Conservation (phyloP, 2,113 vertebrate genomes). For the Oncorhynchus tshawytscha region DNA sequence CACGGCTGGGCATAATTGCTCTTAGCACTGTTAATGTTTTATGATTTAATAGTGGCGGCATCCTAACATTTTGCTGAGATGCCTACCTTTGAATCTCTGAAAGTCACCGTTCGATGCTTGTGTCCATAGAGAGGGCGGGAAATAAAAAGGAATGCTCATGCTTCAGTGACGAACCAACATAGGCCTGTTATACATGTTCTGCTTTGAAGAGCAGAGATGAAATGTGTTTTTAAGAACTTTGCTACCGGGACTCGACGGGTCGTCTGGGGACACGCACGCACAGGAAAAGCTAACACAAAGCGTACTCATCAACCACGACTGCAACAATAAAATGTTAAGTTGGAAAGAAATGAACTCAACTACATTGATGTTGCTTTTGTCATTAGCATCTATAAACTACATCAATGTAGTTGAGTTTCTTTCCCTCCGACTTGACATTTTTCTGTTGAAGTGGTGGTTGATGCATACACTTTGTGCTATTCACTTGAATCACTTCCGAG, state of each 20-base stretch:
- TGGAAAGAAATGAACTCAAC: not conserved
- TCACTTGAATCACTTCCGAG: not conserved
- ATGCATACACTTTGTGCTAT: not conserved
- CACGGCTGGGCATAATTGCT: constrained; percentile 56
- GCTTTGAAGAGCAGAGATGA: not conserved
- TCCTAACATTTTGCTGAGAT: constrained; percentile 37
- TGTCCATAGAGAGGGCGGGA: no score
- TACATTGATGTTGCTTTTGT: constrained; percentile 40
- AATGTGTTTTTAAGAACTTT: not conserved
- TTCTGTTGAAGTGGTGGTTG: not conserved
- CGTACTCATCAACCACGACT: not conserved
- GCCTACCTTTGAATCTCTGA: not conserved
- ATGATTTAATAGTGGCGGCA: constrained; percentile 60
- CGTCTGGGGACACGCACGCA: not conserved
- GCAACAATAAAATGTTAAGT: not conserved
- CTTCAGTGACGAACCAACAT: no score
- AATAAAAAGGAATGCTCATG: no score
- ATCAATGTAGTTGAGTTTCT: constrained; percentile 7
- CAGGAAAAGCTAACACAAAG: not conserved
- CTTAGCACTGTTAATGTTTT: constrained; percentile 66
- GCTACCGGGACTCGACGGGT: not conserved
- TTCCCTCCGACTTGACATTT: not conserved
- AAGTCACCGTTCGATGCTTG: not conserved
- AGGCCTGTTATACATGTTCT: not conserved
- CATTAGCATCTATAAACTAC: constrained; percentile 41